phyloP scores from a whole-genome alignment of 2,888 invertebrate species.

The Drosophila paranaensis region DNA sequence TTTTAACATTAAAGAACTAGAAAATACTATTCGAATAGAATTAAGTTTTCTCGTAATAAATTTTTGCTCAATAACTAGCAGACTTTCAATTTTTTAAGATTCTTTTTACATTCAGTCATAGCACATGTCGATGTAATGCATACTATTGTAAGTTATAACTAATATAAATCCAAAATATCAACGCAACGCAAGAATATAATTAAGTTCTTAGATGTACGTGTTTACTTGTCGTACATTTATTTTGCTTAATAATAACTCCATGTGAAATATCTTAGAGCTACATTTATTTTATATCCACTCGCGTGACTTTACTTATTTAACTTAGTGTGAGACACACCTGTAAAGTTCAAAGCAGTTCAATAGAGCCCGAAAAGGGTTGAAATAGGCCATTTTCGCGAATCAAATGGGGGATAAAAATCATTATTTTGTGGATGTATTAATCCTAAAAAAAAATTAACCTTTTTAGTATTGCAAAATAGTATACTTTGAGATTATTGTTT shows the following conservation, averaged over 20 bases:
- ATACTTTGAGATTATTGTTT: neutral
- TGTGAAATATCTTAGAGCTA: neutral
- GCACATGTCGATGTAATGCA: conserved; percentile 26
- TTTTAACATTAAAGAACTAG: conserved; percentile 9
- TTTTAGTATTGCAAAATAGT: neutral
- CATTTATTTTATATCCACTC: conserved; percentile 9
- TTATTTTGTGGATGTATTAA: neutral
- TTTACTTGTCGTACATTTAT: neutral
- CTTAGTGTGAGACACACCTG: neutral
- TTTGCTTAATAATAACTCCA: neutral
- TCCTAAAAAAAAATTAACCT: neutral
- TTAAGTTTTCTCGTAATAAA: conserved; percentile 25
- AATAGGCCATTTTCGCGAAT: neutral
- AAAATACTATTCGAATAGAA: conserved; percentile 29
- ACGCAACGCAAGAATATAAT: neutral
- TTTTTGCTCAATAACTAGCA: conserved; percentile 38
- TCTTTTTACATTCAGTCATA: conserved; percentile 54
- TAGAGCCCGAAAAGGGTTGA: neutral
- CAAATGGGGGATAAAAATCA: neutral
- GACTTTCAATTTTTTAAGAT: conserved; percentile 29
- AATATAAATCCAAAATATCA: conserved; percentile 1
- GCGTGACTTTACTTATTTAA: neutral
- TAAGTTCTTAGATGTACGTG: neutral
- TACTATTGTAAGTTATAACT: conserved; percentile 4
- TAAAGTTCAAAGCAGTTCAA: neutral